These are phyloP conservation scores for Shinisaurus crocodilurus DNA, from an alignment of 2,113 vertebrate species.

Conservation along the genomic window DNA sequence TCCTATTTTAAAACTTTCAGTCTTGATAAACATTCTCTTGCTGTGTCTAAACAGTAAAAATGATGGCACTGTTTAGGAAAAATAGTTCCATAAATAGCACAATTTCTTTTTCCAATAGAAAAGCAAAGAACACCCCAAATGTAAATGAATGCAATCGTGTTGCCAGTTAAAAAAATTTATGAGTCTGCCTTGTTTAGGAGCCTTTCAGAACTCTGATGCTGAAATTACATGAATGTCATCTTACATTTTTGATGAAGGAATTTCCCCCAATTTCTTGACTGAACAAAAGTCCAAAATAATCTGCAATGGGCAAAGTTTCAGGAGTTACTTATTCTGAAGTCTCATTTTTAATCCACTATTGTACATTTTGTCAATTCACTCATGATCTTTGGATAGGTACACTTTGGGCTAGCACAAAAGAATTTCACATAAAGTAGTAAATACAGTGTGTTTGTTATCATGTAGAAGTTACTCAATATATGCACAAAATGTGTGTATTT, in stretches of 20 bases:
- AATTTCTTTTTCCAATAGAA: background rate
- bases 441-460: background rate
- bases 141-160: background rate
- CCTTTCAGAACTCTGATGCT: background rate
- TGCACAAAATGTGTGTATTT: background rate
- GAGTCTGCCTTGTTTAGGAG: background rate
- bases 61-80: background rate
- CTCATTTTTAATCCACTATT: background rate
- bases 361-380: background rate
- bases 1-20: background rate
- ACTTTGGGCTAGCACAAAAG: background rate
- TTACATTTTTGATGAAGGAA: background rate
- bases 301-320: background rate
- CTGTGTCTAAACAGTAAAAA: background rate
- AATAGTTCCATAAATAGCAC: background rate
- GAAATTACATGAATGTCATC: background rate
- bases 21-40: background rate
- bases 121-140: background rate
- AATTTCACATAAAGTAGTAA: background rate
- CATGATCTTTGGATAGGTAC: background rate
- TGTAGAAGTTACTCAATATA: background rate
- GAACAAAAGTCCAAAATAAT: background rate
- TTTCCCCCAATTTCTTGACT: background rate
- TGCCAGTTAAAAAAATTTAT: background rate
- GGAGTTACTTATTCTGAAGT: background rate